phyloP scores from a whole-genome alignment of 2,113 vertebrate species.

The Spermophilus dauricus region DNA sequence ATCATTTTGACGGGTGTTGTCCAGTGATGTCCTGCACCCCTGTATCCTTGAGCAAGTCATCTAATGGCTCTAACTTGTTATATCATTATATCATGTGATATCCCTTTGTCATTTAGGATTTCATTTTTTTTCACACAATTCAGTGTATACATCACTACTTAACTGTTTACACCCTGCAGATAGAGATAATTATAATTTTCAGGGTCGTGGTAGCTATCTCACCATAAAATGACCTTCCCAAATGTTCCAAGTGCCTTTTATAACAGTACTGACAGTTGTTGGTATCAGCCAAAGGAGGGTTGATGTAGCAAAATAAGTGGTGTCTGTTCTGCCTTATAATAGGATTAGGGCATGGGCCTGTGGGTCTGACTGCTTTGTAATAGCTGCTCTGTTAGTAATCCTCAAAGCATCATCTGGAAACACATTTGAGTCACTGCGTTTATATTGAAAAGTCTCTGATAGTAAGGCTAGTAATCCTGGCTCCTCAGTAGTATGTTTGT shows the following conservation, averaged over 20 bases:
- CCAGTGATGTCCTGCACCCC: neutral
- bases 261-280: neutral
- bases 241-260: neutral
- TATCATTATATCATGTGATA: too few relatives aligned
- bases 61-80: too few relatives aligned
- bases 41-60: neutral
- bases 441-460: slow-evolving; percentile 62
- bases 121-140: neutral
- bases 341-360: slow-evolving; percentile 22
- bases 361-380: slow-evolving; percentile 42
- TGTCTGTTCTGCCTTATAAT: slow-evolving; percentile 46
- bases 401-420: slow-evolving; percentile 41
- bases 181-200: neutral
- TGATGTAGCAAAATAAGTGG: slow-evolving; percentile 36
- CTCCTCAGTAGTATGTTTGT: neutral
- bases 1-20: neutral
- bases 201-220: neutral
- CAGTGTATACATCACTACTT: neutral
- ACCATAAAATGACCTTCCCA: neutral
- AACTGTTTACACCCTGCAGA: neutral
- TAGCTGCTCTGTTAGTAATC: slow-evolving; percentile 57
- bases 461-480: slow-evolving; percentile 44
- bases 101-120: neutral
- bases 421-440: slow-evolving; percentile 54
- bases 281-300: slow-evolving; percentile 36